A percentile compares a stretch with the other conserved stretches of the same genome.
Evolutionary conservation across 2,888 invertebrate genomes (phyloP).

Genomic region (Buathra laborator): DNA sequence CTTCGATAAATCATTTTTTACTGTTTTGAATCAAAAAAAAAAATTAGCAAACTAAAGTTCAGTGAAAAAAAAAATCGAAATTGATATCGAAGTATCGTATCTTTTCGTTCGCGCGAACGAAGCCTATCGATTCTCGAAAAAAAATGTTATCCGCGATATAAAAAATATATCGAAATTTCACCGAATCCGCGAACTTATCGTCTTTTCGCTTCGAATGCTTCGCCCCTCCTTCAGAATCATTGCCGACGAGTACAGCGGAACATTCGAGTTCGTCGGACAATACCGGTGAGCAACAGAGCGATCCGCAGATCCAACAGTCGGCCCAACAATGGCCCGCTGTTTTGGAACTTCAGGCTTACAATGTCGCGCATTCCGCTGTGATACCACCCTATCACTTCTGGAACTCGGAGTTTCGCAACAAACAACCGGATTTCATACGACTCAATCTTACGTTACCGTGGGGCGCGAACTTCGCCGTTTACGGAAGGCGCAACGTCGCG

Average conservation of each 20-base stretch:
- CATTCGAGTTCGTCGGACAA: conserved; percentile 88
- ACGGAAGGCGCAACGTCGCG: conserved; percentile 97
- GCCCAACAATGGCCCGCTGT: conserved; percentile 92
- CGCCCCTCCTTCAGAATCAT: conserved; percentile 88
- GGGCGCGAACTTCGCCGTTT: conserved; percentile 98
- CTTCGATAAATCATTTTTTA: too few species aligned
- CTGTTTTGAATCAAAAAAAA: too few species aligned
- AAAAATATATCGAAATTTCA: neutral
- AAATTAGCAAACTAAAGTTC: too few species aligned
- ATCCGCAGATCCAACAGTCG: conserved; percentile 90
- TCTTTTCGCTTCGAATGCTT: neutral
- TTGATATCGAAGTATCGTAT: too few species aligned
- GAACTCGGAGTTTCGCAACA: conserved; percentile 96
- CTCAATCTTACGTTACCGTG: conserved; percentile 96
- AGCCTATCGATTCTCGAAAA: too few species aligned
- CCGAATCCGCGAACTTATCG: neutral
- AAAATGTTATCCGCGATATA: too few species aligned
- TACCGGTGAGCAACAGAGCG: conserved; percentile 86
- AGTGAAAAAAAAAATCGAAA: too few species aligned
- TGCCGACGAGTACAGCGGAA: conserved; percentile 90
- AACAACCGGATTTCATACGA: conserved; percentile 95
- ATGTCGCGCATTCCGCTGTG: conserved; percentile 93
- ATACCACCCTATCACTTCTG: conserved; percentile 97
- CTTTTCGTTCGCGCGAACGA: too few species aligned
- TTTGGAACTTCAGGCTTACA: conserved; percentile 93